phyloP scores from a whole-genome alignment of 2,888 invertebrate species.

The Phengaris alcon region DNA sequence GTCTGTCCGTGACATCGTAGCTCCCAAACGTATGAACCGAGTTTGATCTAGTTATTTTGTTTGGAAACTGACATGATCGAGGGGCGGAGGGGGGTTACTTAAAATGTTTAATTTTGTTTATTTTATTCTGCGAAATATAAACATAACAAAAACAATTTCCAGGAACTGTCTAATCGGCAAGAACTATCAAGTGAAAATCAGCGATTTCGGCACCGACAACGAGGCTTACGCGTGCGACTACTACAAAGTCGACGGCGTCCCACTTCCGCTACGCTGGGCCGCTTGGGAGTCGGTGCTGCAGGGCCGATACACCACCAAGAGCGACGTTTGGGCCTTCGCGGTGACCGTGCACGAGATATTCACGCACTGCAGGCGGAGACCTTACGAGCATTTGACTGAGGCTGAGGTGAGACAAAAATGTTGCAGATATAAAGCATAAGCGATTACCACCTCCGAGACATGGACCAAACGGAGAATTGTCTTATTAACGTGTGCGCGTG shows the following conservation, averaged over 20 bases:
- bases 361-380: conserved; percentile 86
- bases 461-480: too few species aligned
- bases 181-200: conserved; percentile 89
- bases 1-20: too few species aligned
- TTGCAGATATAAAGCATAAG: too few species aligned
- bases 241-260: conserved; percentile 87
- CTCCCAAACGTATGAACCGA: too few species aligned
- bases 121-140: not conserved
- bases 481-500: too few species aligned
- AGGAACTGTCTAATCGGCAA: conserved; percentile 92
- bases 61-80: too few species aligned
- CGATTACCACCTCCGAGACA: too few species aligned
- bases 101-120: too few species aligned
- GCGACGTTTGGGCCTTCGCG: conserved; percentile 95
- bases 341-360: conserved; percentile 93
- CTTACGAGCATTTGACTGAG: conserved; percentile 87
- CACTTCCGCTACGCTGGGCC: conserved; percentile 93
- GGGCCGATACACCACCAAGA: conserved; percentile 92
- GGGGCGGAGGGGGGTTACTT: too few species aligned
- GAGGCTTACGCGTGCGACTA: conserved; percentile 89
- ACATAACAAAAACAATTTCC: conserved; percentile 34
- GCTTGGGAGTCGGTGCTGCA: conserved; percentile 91
- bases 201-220: conserved; percentile 91
- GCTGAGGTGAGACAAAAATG: conserved; percentile 77
- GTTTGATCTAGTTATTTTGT: too few species aligned